Evolutionary conservation across 2,888 invertebrate species (phyloP), one percentile per base, ranked within the genome.

Genomic region (Cybosia mesomella): DNA sequence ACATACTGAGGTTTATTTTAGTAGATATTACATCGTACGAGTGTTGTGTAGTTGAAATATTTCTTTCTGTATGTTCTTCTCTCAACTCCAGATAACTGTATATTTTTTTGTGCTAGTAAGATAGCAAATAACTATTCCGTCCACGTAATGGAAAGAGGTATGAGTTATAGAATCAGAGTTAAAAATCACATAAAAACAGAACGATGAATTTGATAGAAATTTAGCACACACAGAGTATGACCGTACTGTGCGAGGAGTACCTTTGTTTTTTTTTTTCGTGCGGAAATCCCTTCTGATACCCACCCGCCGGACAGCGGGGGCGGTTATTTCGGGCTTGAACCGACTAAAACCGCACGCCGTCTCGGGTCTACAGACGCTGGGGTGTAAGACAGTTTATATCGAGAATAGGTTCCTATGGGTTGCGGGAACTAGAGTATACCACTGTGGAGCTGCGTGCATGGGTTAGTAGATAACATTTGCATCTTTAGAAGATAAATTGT

Each of bases 1-100:
- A 43, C n/a, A 49, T 49, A 39, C 21, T 58, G 18, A 22, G n/a
- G 39, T 49, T 21, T 61, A 43, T 61, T 61, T 61, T 61, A 60
- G 18, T 11, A 15, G 36, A 54, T 63, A 54, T 36, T 28, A 28
- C 28, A 28, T 28, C 2, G 5, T 28, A 4, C 28, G 28, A 28
- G 39, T 34, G n/a, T 62, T 39, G 36, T 22, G 15, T 7, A 60
- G 53, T 66, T 54, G 13, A 39, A 24, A 13, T 66, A 55, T 15
- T 60, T 43, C 28, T 28, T n/a, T 15, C 39, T 15, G 39, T 15
- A 15, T 3, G 13, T 39, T 13, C 10, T 39, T 15, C 4, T 4
- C 18, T 43, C 2, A 18, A 3, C 2, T 9, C n/a, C n/a, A 49
- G 18, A 8, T 3, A 49, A 49, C 1, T 2, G 9, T n/a, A 49